Base-by-base conservation (phyloP, 2,797 vertebrate species). In the Sternarchorhynchus goeldii region DNA sequence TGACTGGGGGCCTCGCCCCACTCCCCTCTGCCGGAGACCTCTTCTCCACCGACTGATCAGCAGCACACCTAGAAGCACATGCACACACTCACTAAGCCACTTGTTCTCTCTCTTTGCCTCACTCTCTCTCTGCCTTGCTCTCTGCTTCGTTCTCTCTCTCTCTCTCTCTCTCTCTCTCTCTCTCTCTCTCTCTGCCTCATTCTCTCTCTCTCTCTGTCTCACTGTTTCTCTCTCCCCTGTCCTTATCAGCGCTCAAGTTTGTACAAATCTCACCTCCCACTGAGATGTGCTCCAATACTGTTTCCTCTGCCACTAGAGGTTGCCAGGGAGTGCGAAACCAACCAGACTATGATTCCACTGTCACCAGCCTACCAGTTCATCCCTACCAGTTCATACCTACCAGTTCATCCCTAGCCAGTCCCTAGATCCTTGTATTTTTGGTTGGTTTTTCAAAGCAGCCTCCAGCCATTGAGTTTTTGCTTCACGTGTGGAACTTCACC, bases 1-100 rank as follows among this genome's bases (percentile, higher is more conserved):
- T 98, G 60, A 99, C 98, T 0, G 96, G 97, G 10, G 97, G 97
- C 41, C 91, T 99, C 87, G 97, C 98, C 0, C 98, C 98, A 0
- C 93, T 99, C 58, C 98, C 97, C 0, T 99, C 98, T 3, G 97
- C 98, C 1, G 98, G 98, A 73, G 97, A 99, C 90, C 95, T 99
- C 55, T 99, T 99, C 88, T 99, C 97, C 78, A 98, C 96, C 53
- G 98, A 99, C 92, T 99, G 95, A 94, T 71, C 60, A 10, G 36
- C 74, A 53, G 36, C 20, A 79, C 58, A 3, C 39, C 77, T 73
- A 67, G 20, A 25, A 67, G 32, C 64, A 66, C 39, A 75, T 80
- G 10, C 73, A 82, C 75, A 80, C 73, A 82, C 75, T 64, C n/a
- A 6, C 57, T 2, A 62, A 25, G 39, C n/a, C 31, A 60, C 32